Evolutionary conservation across 2,113 vertebrate genomes (phyloP).

Genomic region (Pygoscelis adeliae): DNA sequence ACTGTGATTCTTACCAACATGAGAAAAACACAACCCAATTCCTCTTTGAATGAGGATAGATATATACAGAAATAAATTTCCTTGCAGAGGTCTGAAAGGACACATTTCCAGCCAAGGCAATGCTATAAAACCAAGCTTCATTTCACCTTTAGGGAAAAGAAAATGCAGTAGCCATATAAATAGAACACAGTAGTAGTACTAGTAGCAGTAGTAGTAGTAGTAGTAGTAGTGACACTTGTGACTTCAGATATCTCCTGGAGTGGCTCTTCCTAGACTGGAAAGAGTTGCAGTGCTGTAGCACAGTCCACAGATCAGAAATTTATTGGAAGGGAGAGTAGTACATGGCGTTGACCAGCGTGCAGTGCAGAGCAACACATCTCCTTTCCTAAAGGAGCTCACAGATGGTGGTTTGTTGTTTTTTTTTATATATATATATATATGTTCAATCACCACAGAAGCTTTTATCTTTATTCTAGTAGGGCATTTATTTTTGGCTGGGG

Average conservation of each 20-base stretch:
- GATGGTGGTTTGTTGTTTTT: too few species aligned
- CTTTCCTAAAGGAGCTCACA: background rate
- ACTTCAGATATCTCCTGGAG: background rate
- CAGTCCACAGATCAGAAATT: background rate
- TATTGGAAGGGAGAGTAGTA: background rate
- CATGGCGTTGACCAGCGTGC: rapidly evolving
- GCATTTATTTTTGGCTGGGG: background rate
- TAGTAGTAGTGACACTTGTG: background rate
- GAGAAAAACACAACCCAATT: rapidly evolving
- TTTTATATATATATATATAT: too few species aligned
- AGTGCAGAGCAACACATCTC: rapidly evolving
- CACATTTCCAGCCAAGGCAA: background rate
- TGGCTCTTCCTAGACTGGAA: background rate
- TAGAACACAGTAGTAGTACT: background rate
- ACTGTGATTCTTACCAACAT: background rate
- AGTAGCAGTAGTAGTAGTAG: background rate
- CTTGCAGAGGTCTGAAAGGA: background rate
- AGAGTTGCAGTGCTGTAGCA: background rate
- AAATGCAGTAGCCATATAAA: background rate
- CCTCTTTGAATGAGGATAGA: background rate
- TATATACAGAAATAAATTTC: background rate
- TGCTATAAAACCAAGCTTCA: background rate
- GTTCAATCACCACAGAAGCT: background rate
- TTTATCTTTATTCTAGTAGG: background rate
- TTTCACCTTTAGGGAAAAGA: background rate